Base-by-base conservation (phyloP, 1,140 invertebrate genomes). In the Diploscapter pachys region DNA sequence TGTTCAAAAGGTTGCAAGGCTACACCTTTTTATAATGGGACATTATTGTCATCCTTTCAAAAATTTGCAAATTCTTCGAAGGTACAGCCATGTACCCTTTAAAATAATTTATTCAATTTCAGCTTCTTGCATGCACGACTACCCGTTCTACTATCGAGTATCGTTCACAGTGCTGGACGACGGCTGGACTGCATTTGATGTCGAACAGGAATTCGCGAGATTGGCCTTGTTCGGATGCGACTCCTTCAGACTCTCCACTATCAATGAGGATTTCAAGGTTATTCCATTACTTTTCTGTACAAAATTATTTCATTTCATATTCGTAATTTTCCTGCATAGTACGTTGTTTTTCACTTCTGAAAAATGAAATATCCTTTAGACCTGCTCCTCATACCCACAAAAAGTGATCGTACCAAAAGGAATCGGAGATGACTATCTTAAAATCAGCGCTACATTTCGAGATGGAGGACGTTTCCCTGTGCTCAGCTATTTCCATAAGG, bases 71-170 rank as follows among this genome's bases (percentile, higher is more conserved):
- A 64, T 31, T 31, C 50, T 8, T n/a, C 63, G 50, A 48, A 64
- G 50, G 13, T 31, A 8, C 8, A 31, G 8, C 31, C 6, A 31
- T 4, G 50, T 4, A 5, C 0, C n/a, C 9, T 52, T 13, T 13
- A 11, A 9, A 4, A 63, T 65, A 63, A 8, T n/a, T 51, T 57
- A 3, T 77, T 13, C 6, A 6, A 50, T 64, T 87, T 54, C 87
- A 91, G 87, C 89, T 87, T 89, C 91, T 79, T 87, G 90, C 68
- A 88, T 87, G 53, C 88, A 91, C 59, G 91, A 92, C 64, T 98
- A 97, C 88, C 94, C 96, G 49, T 98, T 98, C 87, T 98, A 95
- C 88, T 95, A 94, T 87, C 91, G 92, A 80, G 92, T 93, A n/a
- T 91, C 91, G 89, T 93, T 92, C 87, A 91, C 90, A 70, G 91